phyloP scores from a whole-genome alignment of 2,797 vertebrate species.

The Ceryle rudis region DNA sequence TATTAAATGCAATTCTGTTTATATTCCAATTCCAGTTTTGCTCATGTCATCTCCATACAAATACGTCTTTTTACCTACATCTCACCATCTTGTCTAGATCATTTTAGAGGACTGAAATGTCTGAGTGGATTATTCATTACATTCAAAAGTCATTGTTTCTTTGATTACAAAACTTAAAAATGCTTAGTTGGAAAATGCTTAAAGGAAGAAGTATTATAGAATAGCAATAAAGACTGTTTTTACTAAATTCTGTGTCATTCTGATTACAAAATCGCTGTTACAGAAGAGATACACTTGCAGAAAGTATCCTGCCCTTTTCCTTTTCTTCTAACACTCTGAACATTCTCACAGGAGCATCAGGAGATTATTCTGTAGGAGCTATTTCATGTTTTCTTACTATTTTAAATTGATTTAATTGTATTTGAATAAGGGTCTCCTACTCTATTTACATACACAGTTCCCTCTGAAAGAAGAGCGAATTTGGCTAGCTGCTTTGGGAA shows the following conservation, averaged over 20 bases:
- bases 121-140: slow-evolving; percentile 15
- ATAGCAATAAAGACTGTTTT: not conserved
- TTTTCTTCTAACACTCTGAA: not conserved
- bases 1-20: not conserved
- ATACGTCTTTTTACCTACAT: not conserved
- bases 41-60: not conserved
- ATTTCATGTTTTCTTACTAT: slow-evolving; percentile 26
- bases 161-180: slow-evolving; percentile 20
- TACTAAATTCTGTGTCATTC: slow-evolving; percentile 1
- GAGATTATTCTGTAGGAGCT: slow-evolving; percentile 35
- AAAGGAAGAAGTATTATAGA: not conserved
- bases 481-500: slow-evolving; percentile 56
- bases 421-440: not conserved
- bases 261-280: not conserved
- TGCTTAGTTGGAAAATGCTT: not conserved
- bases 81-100: not conserved
- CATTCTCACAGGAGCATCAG: not conserved
- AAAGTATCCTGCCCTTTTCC: slow-evolving; percentile 4
- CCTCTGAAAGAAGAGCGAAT: slow-evolving; percentile 21
- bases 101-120: not conserved
- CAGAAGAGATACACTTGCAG: not conserved
- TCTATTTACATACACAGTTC: slow-evolving; percentile 6
- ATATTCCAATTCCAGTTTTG: not conserved
- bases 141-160: slow-evolving; percentile 8
- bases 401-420: slow-evolving; percentile 5